These are phyloP conservation scores for Tuberolachnus salignus DNA, from an alignment of 2,888 invertebrate species.

Conservation along the genomic window DNA sequence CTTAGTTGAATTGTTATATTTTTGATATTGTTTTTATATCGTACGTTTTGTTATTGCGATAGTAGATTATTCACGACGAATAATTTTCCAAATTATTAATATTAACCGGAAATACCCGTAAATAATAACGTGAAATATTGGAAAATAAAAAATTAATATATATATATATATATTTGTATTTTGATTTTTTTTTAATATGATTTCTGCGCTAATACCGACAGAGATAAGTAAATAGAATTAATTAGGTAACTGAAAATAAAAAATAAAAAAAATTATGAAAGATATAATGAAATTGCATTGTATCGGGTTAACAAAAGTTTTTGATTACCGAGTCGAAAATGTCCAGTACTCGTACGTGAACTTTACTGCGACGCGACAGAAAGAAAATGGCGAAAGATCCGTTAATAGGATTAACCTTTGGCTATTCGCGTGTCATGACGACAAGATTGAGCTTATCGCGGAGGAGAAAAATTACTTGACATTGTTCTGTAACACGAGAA, in stretches of 20 bases:
- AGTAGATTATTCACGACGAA: no score
- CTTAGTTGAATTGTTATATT: no score
- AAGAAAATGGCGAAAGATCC: constrained; percentile 13
- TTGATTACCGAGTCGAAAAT: constrained; percentile 24
- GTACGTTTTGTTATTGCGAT: no score
- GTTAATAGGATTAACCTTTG: constrained; percentile 42
- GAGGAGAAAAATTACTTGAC: constrained; percentile 3
- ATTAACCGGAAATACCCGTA: no score
- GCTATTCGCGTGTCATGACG: constrained; percentile 11
- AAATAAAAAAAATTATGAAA: no score
- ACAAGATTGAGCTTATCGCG: constrained; percentile 23
- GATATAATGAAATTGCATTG: neutral
- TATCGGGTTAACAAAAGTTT: constrained; percentile 9
- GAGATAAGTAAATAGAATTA: neutral
- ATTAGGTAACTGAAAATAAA: neutral
- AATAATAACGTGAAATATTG: neutral
- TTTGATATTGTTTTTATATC: neutral
- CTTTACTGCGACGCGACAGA: neutral
- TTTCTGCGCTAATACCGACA: no score
- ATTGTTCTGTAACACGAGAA: neutral
- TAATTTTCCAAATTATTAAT: no score
- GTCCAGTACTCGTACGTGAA: constrained; percentile 13
- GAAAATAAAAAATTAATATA: neutral
- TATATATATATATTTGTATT: neutral
- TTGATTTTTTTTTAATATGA: no score